Base-by-base conservation (phyloP, 2,113 vertebrate species). In the Candoia aspera region DNA sequence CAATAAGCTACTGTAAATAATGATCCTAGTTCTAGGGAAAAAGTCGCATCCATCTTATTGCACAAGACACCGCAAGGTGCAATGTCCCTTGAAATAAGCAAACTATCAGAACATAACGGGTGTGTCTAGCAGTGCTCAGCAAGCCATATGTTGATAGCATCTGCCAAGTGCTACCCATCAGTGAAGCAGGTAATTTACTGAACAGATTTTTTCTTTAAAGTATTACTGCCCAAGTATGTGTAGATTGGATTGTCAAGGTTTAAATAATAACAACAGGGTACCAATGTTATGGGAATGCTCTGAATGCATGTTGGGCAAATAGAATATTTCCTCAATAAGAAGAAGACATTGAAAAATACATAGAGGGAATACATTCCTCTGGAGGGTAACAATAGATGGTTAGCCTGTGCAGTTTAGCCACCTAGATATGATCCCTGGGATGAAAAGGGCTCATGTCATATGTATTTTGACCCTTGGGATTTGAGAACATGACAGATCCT, bases 81-180 rank as follows among this genome's bases (percentile, higher is more conserved):
- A 42, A 23, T 87, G 24, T 89, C 92, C 59, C 62, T 86, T 17
- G 91, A 42, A 57, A 87, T 79, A 92, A 95, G 79, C 17, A 11
- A 29, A 93, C 92, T 87, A 94, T 93, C 86, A 90, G 95, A 90
- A 96, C 86, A 0, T 91, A 93, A 91, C 33, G 91, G 87, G 91
- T 94, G 89, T 93, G 79, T 62, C 91, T 95, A 94, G 94, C 86
- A 93, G 86, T 53, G 91, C 73, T 87, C 37, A 0, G 29, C 1
- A 88, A 89, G 93, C 95, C 96, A 95, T 95, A 93, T 93, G 93
- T 23, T 95, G 91, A 17, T 91, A 93, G 93, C 94, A 42, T 95
- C 95, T 95, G 96, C 93, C 55, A 1, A 0, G 37, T 55, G 87
- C 93, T 86, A 92, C 68, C 93, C 87, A 15, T 84, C 91, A 6